Evolutionary conservation across 2,113 vertebrate genomes (phyloP), one percentile per base, ranked within the genome.

Genomic region (Bos indicus): DNA sequence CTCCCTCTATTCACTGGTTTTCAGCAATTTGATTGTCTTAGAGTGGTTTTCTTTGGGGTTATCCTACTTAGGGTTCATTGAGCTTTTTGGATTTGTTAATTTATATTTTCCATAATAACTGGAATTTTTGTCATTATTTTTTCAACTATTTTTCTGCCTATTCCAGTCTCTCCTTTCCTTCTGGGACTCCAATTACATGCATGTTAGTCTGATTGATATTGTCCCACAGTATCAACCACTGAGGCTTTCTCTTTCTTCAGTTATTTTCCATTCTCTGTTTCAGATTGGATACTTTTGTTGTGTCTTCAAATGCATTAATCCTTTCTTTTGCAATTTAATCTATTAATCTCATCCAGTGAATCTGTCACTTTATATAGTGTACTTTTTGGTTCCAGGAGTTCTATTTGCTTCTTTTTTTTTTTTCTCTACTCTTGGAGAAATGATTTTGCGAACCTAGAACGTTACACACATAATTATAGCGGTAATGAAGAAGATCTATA

Each of bases 231-330:
- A 67, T 67, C 64, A 67, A 67, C 94, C 19, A 91, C 12, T 90
- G 30, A 94, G 7, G 60, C 51, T 25, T 10, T 46, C 11, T 83
- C 56, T 74, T 67, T 51, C 26, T 43, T 56, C 46, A 36, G 5
- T 54, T 77, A 90, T 51, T 90, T 59, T 57, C 25, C 36, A 67
- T 90, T 91, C 43, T 94, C 33, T 46, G 23, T 91, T 96, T 94
- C 26, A 94, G 17, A 88, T 12, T 57, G 52, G 46, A 52, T 90
- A 62, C 84, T 97, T 97, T 90, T 78, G 93, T 40, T 87, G 7
- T 92, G 26, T 78, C 92, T 56, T 97, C 52, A 93, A 97, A 90
- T 80, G 91, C 51, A 96, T 14, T 92, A 48, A 62, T 56, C 33
- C 46, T 91, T 85, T 85, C 64, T 88, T 95, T n/a, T 82, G 30